Percentiles rank a stretch among this genome's conserved stretches.
phyloP scores from a whole-genome alignment of 2,797 vertebrate species.

The Euthynnus affinis region DNA sequence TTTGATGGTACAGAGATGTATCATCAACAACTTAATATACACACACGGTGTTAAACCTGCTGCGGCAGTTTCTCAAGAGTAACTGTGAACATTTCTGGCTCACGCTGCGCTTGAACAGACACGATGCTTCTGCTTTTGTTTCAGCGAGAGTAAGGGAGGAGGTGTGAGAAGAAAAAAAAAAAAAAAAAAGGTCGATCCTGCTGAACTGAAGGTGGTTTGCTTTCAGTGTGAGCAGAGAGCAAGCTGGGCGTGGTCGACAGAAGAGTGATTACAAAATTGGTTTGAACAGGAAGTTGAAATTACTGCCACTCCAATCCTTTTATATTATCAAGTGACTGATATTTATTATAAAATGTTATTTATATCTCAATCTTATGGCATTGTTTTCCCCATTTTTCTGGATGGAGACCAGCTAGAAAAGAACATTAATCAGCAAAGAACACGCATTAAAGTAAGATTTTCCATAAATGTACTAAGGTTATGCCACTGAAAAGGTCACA shows the following conservation, averaged over 20 bases:
- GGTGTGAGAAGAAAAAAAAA: not conserved
- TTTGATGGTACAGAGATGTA: too few species aligned
- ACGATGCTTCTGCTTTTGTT: not conserved
- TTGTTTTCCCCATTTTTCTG: not conserved
- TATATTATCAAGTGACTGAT: not conserved
- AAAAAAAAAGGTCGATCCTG: not conserved
- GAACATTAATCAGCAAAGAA: not conserved
- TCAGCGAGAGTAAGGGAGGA: not conserved
- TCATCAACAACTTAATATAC: too few species aligned
- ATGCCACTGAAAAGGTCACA: not conserved
- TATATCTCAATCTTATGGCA: not conserved
- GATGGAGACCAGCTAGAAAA: not conserved
- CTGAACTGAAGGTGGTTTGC: not conserved
- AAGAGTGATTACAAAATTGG: not conserved
- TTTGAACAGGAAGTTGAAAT: not conserved
- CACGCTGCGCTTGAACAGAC: slow-evolving; percentile 1
- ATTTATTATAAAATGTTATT: not conserved
- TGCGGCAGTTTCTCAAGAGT: too few species aligned
- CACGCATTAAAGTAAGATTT: not conserved
- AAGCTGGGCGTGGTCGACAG: not conserved
- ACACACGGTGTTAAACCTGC: too few species aligned
- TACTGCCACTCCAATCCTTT: not conserved
- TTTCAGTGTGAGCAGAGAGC: slow-evolving; percentile 1
- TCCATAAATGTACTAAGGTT: not conserved
- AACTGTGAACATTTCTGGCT: too few species aligned